Conservation (phyloP, 2,888 invertebrate species). For the Capitulum mitella region DNA sequence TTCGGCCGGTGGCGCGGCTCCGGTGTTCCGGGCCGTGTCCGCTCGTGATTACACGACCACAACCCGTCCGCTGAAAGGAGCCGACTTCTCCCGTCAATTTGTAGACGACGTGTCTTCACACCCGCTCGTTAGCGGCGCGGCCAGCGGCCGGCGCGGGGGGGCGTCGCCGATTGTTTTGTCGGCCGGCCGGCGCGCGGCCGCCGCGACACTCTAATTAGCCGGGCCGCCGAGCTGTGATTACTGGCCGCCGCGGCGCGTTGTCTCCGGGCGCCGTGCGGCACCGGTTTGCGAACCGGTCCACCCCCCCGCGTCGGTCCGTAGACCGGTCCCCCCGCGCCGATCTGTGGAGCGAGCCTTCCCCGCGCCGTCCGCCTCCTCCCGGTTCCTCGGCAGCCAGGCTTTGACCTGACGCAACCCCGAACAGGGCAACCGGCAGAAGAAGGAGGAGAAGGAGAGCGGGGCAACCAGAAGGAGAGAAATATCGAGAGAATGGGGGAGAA, state of each 20-base stretch:
- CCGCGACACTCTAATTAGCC: constrained; percentile 18
- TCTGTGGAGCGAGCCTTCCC: no score
- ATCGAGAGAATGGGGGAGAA: neutral
- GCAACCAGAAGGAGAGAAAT: neutral
- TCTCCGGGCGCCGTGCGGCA: neutral
- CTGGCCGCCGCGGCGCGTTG: neutral
- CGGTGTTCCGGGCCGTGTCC: neutral
- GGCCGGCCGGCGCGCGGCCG: neutral
- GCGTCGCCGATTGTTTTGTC: constrained; percentile 22
- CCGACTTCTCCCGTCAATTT: constrained; percentile 24
- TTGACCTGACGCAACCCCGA: no score
- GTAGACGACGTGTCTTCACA: constrained; percentile 24
- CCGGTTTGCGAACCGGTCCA: no score
- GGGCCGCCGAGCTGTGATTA: neutral
- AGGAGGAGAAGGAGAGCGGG: no score
- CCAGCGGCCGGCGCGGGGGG: neutral
- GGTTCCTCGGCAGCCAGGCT: no score
- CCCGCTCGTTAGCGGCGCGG: constrained; percentile 12
- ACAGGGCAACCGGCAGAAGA: no score
- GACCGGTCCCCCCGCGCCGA: no score
- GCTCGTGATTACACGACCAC: constrained; percentile 17
- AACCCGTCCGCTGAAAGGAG: constrained; percentile 12
- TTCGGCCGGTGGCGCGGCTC: neutral
- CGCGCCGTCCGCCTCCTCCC: no score
- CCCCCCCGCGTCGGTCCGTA: no score